Evolutionary conservation across 23 tunicate species (phyloP).

Genomic region (Clavelina lepadiformis): DNA sequence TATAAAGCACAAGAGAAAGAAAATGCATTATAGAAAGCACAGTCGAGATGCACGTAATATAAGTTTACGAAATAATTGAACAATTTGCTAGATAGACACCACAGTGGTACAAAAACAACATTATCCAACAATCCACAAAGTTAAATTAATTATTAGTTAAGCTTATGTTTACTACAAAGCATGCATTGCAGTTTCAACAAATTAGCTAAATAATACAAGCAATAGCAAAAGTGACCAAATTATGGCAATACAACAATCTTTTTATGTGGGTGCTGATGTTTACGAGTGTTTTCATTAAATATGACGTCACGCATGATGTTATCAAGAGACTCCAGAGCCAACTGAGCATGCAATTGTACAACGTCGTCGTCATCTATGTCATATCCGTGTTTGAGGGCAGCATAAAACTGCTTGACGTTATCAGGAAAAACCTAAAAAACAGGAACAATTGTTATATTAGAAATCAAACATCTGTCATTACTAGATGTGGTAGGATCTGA

Average conservation of each 20-base stretch:
- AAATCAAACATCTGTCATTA: neutral
- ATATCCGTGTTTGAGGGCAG: slow-evolving; percentile 20
- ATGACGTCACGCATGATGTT: slow-evolving; percentile 34
- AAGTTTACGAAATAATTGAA: no score
- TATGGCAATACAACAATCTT: slow-evolving; percentile 45
- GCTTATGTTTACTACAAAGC: neutral
- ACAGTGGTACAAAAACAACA: no score
- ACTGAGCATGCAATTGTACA: slow-evolving; percentile 64
- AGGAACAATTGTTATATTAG: neutral
- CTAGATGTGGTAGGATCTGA: neutral
- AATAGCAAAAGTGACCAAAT: neutral
- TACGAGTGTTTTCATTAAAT: slow-evolving; percentile 4
- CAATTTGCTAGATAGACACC: no score
- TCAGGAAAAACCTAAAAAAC: slow-evolving; percentile 34
- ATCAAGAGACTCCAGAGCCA: slow-evolving; percentile 60
- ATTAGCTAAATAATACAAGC: neutral
- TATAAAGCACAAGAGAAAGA: no score
- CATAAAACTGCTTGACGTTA: slow-evolving; percentile 21
- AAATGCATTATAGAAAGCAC: no score
- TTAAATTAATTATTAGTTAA: no score
- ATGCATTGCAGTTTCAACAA: neutral
- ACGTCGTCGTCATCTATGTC: slow-evolving; percentile 35
- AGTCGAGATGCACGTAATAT: no score
- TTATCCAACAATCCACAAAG: no score
- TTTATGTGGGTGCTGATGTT: slow-evolving; percentile 11